Evolutionary conservation across 1,140 invertebrate genomes (phyloP).

Genomic region (Onthophagus taurus): DNA sequence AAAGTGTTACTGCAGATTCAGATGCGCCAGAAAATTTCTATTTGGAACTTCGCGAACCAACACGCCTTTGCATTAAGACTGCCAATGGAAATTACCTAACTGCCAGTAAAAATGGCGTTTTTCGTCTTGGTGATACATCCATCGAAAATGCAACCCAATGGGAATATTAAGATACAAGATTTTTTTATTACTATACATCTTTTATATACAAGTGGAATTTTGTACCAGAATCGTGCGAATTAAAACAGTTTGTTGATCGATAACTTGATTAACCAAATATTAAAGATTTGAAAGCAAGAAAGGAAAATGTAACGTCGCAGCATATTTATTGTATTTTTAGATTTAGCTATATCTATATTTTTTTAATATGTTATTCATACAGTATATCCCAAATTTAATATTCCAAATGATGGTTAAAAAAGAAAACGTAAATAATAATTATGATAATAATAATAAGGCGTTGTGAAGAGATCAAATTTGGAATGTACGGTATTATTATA

Average conservation of each 20-base stretch:
- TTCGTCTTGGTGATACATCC: slow-evolving; percentile 74
- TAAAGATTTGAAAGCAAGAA: background rate
- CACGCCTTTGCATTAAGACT: slow-evolving; percentile 80
- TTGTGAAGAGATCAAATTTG: no score
- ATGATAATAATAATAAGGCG: no score
- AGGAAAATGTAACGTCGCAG: background rate
- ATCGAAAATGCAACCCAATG: slow-evolving; percentile 77
- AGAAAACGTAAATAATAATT: no score
- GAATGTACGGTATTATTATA: no score
- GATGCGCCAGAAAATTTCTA: slow-evolving; percentile 82
- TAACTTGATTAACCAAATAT: no score
- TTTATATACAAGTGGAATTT: background rate
- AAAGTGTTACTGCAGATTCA: slow-evolving; percentile 77
- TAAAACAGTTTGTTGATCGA: no score
- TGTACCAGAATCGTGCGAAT: no score
- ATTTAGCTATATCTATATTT: no score
- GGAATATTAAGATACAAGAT: slow-evolving; percentile 67
- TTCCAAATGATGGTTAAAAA: no score
- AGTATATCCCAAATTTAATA: no score
- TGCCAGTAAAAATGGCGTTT: slow-evolving; percentile 89
- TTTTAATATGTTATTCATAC: no score
- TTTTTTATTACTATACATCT: background rate
- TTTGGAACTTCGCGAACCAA: slow-evolving; percentile 85
- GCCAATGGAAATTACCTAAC: slow-evolving; percentile 71
- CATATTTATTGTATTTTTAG: slow-evolving; percentile 1